These are phyloP conservation scores for Galaxias olidus DNA, from an alignment of 2,797 vertebrate genomes.

Conservation along the genomic window DNA sequence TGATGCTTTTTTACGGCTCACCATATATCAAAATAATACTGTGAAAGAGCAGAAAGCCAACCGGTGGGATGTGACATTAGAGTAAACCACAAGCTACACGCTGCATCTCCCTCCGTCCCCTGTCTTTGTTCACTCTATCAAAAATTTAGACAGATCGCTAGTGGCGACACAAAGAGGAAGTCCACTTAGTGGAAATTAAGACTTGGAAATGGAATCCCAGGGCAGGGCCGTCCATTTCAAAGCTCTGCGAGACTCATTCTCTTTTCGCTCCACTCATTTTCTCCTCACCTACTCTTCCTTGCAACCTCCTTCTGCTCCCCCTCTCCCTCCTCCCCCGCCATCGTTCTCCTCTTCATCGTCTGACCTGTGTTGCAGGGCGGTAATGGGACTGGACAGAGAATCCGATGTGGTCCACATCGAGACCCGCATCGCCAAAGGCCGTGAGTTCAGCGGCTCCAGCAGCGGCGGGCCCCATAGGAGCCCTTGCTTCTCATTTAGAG, in stretches of 20 bases:
- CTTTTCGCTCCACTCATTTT: constrained; percentile 17
- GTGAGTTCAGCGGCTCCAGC: constrained; percentile 79
- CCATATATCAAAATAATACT: constrained; percentile 12
- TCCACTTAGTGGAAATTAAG: not conserved
- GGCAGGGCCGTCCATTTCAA: constrained; percentile 39
- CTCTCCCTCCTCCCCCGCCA: constrained; percentile 15
- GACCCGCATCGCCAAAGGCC: constrained; percentile 85
- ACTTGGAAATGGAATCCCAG: constrained; percentile 26
- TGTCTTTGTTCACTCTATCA: constrained; percentile 37
- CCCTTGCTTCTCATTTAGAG: constrained; percentile 68
- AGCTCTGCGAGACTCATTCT: constrained; percentile 16
- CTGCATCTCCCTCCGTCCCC: constrained; percentile 14
- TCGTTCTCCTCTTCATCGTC: constrained; percentile 15
- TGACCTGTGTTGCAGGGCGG: constrained; percentile 79
- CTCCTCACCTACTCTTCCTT: constrained; percentile 28
- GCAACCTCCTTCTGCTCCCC: constrained; percentile 27
- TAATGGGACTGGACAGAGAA: constrained; percentile 92
- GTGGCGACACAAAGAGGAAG: constrained; percentile 25
- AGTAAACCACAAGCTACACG: not conserved
- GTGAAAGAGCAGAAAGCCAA: not conserved
- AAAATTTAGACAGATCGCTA: constrained; percentile 59
- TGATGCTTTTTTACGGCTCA: constrained; percentile 37
- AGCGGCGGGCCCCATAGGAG: constrained; percentile 53
- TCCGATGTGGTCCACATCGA: constrained; percentile 95
- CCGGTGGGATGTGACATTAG: no score